phyloP scores from a whole-genome alignment of 2,797 vertebrate genomes.

The Myiothlypis chrysogaster region DNA sequence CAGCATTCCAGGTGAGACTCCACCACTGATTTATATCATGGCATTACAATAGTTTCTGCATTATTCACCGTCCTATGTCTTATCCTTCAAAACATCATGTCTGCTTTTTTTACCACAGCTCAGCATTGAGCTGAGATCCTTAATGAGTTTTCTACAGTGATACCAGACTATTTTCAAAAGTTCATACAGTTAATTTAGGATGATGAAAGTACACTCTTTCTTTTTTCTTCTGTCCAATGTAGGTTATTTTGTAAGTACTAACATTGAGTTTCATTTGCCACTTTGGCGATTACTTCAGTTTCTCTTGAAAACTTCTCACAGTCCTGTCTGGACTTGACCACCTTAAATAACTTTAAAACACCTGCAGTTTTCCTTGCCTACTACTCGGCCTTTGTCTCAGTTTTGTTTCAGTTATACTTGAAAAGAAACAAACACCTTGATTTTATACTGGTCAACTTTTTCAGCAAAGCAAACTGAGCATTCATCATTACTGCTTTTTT shows the following conservation, averaged over 20 bases:
- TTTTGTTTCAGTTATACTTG: not conserved
- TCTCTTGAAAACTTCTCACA: constrained; percentile 30
- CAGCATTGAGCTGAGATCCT: constrained; percentile 35
- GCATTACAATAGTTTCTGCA: constrained; percentile 45
- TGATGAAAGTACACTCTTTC: constrained; percentile 45
- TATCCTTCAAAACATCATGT: constrained; percentile 62
- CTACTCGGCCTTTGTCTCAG: not conserved
- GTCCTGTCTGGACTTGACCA: constrained; percentile 47
- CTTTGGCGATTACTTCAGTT: constrained; percentile 15
- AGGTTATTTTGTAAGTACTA: constrained; percentile 10
- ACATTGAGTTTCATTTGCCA: not conserved
- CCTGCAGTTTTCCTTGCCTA: constrained; percentile 14
- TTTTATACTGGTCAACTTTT: not conserved
- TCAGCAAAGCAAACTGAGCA: not conserved
- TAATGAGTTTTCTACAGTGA: constrained; percentile 59
- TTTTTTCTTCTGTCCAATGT: constrained; percentile 46
- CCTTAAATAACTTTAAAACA: constrained; percentile 11
- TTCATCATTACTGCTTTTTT: not conserved
- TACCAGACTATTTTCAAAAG: constrained; percentile 54
- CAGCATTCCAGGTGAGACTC: constrained; percentile 43
- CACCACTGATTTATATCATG: constrained; percentile 56
- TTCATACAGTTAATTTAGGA: constrained; percentile 49
- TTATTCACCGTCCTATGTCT: constrained; percentile 61
- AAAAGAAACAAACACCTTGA: not conserved
- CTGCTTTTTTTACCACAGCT: constrained; percentile 59